Evolutionary conservation across 2,113 vertebrate species (phyloP), one percentile per base, ranked within the genome.

Genomic region (Aptenodytes patagonicus): DNA sequence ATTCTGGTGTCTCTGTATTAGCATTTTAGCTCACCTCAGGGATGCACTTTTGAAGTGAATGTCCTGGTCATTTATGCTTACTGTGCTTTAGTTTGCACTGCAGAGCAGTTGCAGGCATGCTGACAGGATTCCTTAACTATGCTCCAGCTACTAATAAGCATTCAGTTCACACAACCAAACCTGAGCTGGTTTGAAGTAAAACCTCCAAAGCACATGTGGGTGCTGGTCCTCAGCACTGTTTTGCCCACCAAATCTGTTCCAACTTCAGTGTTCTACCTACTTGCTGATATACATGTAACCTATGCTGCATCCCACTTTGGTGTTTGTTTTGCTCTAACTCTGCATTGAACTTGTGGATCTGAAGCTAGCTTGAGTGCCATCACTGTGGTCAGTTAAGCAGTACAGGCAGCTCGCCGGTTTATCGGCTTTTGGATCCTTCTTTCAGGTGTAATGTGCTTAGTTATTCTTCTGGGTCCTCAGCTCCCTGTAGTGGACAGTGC

Each of bases 381-480:
- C 15, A 1, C 31, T 72, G 22, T 14, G 47, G 8, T 58, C 34
- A 20, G 0, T 40, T 14, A 25, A 70, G 31, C 22, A 32, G 21
- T 36, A 21, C 22, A 10, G 17, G 3, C 10, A 13, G 15, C 28
- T 72, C 29, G 7, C 34, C 7, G 3, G 10, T 32, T 55, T 8
- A 20, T 12, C 0, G 0, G 31, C n/a, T 60, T 44, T 29, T n/a
- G 38, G 9, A 31, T 32, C 6, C 46, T 26, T 10, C 38, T 34
- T 44, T 31, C 24, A 40, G 8, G 0, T 42, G 3, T 49, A 18
- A 8, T 0, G 0, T 15, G 42, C 52, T 36, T 38, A 34, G 34
- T 2, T 25, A 83, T 66, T 32, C n/a, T 65, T 73, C 24, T 55
- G 61, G 7, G 19, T 42, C 11, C 54, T 58, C 25, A 1, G 40